Conservation (phyloP, 1,140 invertebrate species). For the Aphelenchoides fujianensis region DNA sequence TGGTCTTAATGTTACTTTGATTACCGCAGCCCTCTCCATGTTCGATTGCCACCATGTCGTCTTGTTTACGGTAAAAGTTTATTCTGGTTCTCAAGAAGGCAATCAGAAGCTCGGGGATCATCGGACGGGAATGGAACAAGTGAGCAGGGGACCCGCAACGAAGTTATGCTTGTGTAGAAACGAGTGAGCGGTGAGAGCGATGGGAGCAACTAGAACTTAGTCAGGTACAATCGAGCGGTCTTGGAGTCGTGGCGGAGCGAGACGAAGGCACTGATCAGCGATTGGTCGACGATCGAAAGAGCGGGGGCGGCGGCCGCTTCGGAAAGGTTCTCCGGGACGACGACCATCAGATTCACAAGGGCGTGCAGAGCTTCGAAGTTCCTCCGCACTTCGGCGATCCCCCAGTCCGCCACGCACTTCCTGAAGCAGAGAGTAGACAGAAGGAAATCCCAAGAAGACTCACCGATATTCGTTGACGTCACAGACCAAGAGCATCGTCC, state of each 20-base stretch:
- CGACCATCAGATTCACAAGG: conserved; percentile 87
- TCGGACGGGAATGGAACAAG: conserved; percentile 4
- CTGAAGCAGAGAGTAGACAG: conserved; percentile 67
- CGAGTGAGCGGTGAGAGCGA: neutral
- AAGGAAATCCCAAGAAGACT: conserved; percentile 58
- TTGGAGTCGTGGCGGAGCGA: conserved; percentile 21
- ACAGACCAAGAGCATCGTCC: conserved; percentile 94
- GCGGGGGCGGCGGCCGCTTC: conserved; percentile 77
- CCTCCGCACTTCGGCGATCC: conserved; percentile 74
- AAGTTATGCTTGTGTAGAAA: too few species aligned
- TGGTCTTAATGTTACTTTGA: too few species aligned
- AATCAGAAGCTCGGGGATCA: too few species aligned
- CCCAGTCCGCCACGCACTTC: conserved; percentile 66
- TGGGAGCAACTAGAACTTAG: conserved; percentile 1
- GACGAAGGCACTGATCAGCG: conserved; percentile 12
- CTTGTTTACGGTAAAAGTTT: too few species aligned
- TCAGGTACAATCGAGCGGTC: conserved; percentile 14
- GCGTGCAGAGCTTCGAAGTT: conserved; percentile 91
- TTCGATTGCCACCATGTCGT: too few species aligned
- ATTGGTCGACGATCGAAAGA: conserved; percentile 11
- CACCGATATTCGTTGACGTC: conserved; percentile 91
- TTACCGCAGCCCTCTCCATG: too few species aligned
- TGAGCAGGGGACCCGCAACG: neutral
- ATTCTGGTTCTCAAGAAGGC: too few species aligned
- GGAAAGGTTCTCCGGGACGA: conserved; percentile 90